These are phyloP conservation scores for Acyrthosiphon pisum DNA, from an alignment of 1,140 invertebrate species.

Conservation along the genomic window DNA sequence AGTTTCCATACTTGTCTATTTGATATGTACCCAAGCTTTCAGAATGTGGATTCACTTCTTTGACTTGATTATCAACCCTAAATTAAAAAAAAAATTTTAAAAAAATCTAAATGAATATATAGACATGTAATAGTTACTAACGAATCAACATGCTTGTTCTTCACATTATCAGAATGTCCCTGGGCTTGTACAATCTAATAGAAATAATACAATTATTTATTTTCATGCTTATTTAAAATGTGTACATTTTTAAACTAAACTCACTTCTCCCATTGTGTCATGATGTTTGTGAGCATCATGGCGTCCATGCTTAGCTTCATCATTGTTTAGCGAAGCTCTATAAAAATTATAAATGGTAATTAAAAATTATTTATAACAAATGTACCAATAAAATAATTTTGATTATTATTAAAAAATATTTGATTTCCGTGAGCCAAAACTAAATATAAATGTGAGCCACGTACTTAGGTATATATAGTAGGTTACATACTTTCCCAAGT, in stretches of 20 bases:
- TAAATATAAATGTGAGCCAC: no score
- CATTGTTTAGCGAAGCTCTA: background rate
- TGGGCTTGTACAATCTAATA: constrained; percentile 23
- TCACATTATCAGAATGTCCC: background rate
- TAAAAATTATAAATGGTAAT: background rate
- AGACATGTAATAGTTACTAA: background rate
- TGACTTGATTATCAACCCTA: constrained; percentile 25
- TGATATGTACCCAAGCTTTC: constrained; percentile 18
- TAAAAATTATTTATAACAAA: no score
- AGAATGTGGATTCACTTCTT: constrained; percentile 19
- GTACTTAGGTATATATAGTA: no score
- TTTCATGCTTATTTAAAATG: background rate
- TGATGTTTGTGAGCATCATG: constrained; percentile 50
- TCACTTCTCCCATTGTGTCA: constrained; percentile 46
- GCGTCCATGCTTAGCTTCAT: background rate
- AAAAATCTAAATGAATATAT: background rate
- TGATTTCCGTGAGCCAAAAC: no score
- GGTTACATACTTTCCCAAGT: no score
- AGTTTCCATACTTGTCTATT: constrained; percentile 24
- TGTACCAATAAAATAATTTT: no score
- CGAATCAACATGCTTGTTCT: constrained; percentile 19
- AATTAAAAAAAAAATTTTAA: background rate
- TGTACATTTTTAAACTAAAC: background rate
- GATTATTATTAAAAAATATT: no score
- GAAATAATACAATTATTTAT: background rate